Base-by-base conservation (phyloP, 2,888 invertebrate genomes). In the Ethmia dodecea region DNA sequence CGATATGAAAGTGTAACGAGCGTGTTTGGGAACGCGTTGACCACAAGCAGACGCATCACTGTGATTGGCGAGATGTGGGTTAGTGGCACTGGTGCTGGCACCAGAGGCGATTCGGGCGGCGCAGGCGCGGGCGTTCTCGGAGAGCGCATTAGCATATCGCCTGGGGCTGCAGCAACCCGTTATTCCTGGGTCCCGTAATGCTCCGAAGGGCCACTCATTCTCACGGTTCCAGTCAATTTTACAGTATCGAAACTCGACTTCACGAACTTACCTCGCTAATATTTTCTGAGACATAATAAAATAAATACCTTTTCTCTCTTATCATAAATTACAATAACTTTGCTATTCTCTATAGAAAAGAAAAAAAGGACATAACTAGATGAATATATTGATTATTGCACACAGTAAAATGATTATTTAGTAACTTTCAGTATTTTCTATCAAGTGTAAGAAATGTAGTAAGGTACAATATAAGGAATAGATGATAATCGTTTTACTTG, bases 1-100 rank as follows among this genome's bases (percentile, higher is more conserved):
- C 72, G 61, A 76, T 73, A 70, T 66, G 79, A 83, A 83, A 83
- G 83, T 83, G 75, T 77, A 77, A 75, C 77, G 71, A 77, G 73
- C 70, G 71, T 77, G 68, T 77, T 77, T 70, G 71, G 68, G 66
- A 74, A 67, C 70, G 65, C 63, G 64, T 61, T 73, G 75, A 71
- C 72, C 75, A 70, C 73, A 69, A 73, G 67, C 70, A 72, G 74
- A 68, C 72, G 68, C 72, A 78, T 79, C 79, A 74, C 71, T 64
- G 69, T 64, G 55, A 53, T 50, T 55, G 46, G 47, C 52, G 67
- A 73, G 75, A 84, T 81, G 83, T 83, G 64, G 86, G 86, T 86
- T 75, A 84, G 83, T 84, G 52, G 83, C 67, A 76, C 73, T 53
- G 42, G 55, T 46, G 46, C 13, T n/a, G 18, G 31, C 30, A 16